phyloP scores from a whole-genome alignment of 2,113 vertebrate species.

The Acanthochromis polyacanthus region DNA sequence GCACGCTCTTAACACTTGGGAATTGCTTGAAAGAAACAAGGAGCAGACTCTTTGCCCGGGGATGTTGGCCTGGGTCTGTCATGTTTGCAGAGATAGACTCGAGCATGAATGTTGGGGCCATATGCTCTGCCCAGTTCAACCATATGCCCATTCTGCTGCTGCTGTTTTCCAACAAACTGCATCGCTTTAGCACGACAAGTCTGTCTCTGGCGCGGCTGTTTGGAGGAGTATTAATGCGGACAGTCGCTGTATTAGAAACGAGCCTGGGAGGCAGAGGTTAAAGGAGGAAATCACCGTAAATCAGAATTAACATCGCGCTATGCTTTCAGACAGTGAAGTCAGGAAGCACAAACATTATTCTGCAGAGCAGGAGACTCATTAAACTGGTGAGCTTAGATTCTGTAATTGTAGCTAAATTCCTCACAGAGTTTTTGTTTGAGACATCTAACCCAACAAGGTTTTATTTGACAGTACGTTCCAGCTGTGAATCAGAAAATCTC shows the following conservation, averaged over 20 bases:
- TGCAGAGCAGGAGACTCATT: not conserved
- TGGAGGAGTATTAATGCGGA: conserved; percentile 38
- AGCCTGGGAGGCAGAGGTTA: conserved; percentile 39
- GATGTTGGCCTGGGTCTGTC: conserved; percentile 70
- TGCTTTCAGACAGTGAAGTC: conserved; percentile 12
- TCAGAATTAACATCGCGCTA: conserved; percentile 35
- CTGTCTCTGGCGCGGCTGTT: conserved; percentile 45
- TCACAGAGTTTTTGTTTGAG: conserved; percentile 21
- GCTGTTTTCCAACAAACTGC: conserved; percentile 65
- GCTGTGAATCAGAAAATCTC: conserved; percentile 54
- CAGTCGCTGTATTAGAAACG: conserved; percentile 17
- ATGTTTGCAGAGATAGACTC: conserved; percentile 67
- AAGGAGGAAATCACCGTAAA: conserved; percentile 36
- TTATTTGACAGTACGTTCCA: conserved; percentile 48
- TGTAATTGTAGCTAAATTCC: conserved; percentile 31
- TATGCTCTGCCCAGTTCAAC: conserved; percentile 76
- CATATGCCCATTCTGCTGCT: conserved; percentile 77
- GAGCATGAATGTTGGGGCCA: conserved; percentile 71
- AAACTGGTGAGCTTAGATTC: conserved; percentile 9
- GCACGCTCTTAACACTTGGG: conserved; percentile 27
- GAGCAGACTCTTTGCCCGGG: conserved; percentile 71
- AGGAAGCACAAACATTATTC: conserved; percentile 6
- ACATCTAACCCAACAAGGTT: conserved; percentile 13
- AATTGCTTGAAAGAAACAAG: conserved; percentile 37
- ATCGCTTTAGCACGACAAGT: conserved; percentile 66